phyloP scores from a whole-genome alignment of 2,113 vertebrate species.

The Scalopus aquaticus region DNA sequence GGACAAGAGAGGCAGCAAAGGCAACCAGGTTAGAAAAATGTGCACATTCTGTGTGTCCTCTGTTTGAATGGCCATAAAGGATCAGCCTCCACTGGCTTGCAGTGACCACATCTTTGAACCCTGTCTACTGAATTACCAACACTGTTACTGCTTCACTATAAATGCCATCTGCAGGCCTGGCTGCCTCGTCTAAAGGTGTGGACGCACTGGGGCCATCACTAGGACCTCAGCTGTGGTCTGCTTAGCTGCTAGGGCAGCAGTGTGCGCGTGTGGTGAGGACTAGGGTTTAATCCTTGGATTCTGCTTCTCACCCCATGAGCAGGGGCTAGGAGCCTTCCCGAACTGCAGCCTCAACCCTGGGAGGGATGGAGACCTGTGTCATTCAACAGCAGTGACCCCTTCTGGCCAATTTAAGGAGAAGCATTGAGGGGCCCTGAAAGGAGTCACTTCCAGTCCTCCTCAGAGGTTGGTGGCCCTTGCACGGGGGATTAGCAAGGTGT shows the following conservation, averaged over 20 bases:
- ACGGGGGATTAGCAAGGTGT: slow-evolving; percentile 85
- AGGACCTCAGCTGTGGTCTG: slow-evolving; percentile 61
- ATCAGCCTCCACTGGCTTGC: not conserved
- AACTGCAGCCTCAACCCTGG: slow-evolving; percentile 90
- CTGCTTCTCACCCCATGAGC: slow-evolving; percentile 90
- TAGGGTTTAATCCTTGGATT: slow-evolving; percentile 89
- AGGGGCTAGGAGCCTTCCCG: slow-evolving; percentile 89
- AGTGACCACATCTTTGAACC: not conserved
- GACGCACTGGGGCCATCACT: slow-evolving; percentile 68
- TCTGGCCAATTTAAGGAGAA: slow-evolving; percentile 91
- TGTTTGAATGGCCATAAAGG: not conserved
- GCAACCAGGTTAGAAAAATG: not conserved
- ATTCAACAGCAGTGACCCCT: slow-evolving; percentile 90
- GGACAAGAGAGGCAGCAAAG: not conserved
- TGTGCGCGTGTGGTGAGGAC: slow-evolving; percentile 77
- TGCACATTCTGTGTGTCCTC: not conserved
- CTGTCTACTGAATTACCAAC: slow-evolving; percentile 76
- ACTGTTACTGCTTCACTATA: slow-evolving; percentile 68
- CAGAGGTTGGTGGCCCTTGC: slow-evolving; percentile 90
- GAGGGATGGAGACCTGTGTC: slow-evolving; percentile 91
- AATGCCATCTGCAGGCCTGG: slow-evolving; percentile 64
- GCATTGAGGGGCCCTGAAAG: slow-evolving; percentile 90
- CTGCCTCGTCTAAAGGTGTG: slow-evolving; percentile 65
- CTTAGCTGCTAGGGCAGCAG: slow-evolving; percentile 55
- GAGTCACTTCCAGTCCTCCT: slow-evolving; percentile 90